These are phyloP conservation scores for Megaceryle maxima DNA, from an alignment of 2,113 vertebrate genomes.

Conservation along the genomic window DNA sequence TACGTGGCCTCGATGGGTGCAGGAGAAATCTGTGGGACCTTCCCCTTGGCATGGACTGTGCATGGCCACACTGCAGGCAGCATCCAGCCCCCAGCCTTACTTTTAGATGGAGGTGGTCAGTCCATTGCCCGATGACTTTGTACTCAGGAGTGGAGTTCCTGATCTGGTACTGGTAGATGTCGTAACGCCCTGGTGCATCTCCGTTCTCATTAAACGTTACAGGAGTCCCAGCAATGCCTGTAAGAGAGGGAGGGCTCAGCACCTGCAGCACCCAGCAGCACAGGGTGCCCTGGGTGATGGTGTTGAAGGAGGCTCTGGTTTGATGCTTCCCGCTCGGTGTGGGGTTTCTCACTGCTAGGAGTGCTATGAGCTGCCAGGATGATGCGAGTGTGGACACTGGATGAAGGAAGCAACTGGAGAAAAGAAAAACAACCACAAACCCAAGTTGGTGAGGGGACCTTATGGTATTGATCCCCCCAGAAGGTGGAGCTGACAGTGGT, in stretches of 20 bases:
- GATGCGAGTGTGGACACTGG: accelerated
- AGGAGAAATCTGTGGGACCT: neutral
- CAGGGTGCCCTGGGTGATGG: neutral
- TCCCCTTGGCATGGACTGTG: accelerated
- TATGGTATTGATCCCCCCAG: neutral
- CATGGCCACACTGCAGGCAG: accelerated
- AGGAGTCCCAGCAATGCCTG: slow-evolving; percentile 91
- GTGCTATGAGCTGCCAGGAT: neutral
- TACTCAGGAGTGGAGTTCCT: slow-evolving; percentile 85
- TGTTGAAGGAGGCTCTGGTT: neutral
- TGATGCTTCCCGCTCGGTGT: accelerated
- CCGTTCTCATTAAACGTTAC: slow-evolving; percentile 95
- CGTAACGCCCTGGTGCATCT: slow-evolving; percentile 91
- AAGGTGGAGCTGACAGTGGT: neutral
- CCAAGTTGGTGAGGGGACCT: neutral
- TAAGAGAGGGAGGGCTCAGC: neutral
- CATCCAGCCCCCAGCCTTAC: slow-evolving; percentile 71
- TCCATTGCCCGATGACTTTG: slow-evolving; percentile 93
- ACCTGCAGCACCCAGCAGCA: neutral
- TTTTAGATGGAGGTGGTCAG: slow-evolving; percentile 87
- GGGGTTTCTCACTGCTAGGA: neutral
- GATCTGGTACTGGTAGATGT: slow-evolving; percentile 96
- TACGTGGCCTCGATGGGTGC: accelerated
- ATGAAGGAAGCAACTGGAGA: neutral
- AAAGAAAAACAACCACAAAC: neutral